These are phyloP conservation scores for Phalacrocorax brasilianus DNA, from an alignment of 2,113 vertebrate species.

Conservation along the genomic window DNA sequence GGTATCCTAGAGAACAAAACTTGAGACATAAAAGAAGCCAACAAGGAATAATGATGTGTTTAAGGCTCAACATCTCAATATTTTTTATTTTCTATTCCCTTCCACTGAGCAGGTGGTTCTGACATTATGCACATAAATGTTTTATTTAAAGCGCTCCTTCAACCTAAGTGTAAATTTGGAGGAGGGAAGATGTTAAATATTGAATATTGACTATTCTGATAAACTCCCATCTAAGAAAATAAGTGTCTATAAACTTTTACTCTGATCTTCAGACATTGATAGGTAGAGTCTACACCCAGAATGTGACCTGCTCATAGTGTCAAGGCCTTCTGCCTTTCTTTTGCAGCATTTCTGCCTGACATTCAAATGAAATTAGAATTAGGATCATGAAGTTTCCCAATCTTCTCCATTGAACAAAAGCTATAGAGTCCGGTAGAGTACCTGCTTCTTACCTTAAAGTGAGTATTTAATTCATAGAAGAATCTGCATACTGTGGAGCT, in stretches of 20 bases:
- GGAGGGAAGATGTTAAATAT: background rate
- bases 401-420: background rate
- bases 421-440: background rate
- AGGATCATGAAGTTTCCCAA: background rate
- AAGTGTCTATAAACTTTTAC: background rate
- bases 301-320: background rate
- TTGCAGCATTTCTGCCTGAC: background rate
- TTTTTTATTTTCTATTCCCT: background rate
- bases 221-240: background rate
- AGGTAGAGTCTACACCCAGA: background rate
- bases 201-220: background rate
- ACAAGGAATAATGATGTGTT: slow-evolving; percentile 2
- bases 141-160: slow-evolving; percentile 24
- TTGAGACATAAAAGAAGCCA: background rate
- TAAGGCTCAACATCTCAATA: background rate
- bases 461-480: background rate
- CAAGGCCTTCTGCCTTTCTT: background rate
- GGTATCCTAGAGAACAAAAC: background rate
- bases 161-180: background rate
- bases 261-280: background rate
- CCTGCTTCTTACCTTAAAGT: background rate
- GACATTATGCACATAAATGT: background rate
- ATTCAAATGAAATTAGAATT: background rate
- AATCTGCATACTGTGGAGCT: background rate
- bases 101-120: background rate